Evolutionary conservation across 2,888 invertebrate species (phyloP).

Genomic region (Rhabditoides inermis): DNA sequence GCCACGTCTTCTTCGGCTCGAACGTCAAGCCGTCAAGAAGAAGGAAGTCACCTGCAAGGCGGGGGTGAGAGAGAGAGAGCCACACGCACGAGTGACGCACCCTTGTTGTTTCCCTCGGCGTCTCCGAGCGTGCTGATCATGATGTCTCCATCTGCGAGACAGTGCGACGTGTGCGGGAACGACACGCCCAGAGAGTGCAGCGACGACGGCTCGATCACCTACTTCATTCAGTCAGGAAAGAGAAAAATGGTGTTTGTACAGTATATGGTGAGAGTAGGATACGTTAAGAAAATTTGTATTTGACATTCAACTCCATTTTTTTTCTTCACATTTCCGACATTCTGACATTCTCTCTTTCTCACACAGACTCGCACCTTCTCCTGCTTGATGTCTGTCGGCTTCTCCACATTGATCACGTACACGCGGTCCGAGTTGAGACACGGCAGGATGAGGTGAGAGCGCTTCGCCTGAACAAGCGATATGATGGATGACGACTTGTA

Average conservation of each 20-base stretch:
- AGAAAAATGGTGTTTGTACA: no score
- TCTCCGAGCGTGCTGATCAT: conserved; percentile 93
- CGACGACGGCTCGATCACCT: conserved; percentile 74
- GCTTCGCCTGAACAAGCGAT: no score
- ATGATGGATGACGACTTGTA: no score
- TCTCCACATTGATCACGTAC: conserved; percentile 67
- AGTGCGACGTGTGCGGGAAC: conserved; percentile 88
- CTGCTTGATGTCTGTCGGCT: conserved; percentile 36
- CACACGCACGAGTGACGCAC: no score
- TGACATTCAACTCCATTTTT: no score
- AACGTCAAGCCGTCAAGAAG: conserved; percentile 75
- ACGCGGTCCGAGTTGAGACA: conserved; percentile 72
- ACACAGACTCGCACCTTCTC: conserved; percentile 11
- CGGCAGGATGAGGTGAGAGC: conserved; percentile 76
- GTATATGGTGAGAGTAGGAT: no score
- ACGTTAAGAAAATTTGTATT: no score
- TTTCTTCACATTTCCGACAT: no score
- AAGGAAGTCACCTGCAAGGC: conserved; percentile 68
- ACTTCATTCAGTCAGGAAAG: no score
- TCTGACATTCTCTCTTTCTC: no score
- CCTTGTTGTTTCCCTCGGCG: conserved; percentile 71
- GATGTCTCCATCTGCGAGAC: conserved; percentile 79
- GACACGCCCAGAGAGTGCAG: conserved; percentile 69
- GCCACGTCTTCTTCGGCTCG: conserved; percentile 61
- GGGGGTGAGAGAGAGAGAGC: neutral